These are phyloP conservation scores for Brachionus plicatilis DNA, from an alignment of 1,140 invertebrate genomes.

Conservation along the genomic window DNA sequence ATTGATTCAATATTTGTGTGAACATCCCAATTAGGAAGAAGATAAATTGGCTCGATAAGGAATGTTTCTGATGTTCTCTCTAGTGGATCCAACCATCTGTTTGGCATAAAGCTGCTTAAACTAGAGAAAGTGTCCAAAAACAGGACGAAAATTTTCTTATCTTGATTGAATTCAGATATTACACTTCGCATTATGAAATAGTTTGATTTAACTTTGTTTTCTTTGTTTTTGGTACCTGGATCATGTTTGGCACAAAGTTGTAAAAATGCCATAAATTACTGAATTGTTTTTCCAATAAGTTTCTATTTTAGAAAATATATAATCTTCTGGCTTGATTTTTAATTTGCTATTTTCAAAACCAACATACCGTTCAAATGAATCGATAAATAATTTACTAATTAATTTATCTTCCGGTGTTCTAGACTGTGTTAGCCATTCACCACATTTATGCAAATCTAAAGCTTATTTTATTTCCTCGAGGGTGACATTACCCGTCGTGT, in stretches of 20 bases:
- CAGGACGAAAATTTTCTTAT: neutral
- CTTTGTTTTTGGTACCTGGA: neutral
- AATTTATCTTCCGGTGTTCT: neutral
- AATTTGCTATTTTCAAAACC: neutral
- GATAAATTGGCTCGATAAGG: neutral
- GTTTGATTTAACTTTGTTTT: neutral
- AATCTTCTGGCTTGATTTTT: neutral
- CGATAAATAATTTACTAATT: neutral
- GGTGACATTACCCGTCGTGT: too few species aligned
- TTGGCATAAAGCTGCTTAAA: constrained; percentile 9
- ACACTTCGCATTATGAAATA: neutral
- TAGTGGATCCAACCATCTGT: neutral
- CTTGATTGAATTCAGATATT: neutral
- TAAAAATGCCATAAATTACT: neutral
- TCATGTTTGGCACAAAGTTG: neutral
- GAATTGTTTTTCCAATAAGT: neutral
- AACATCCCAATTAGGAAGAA: neutral
- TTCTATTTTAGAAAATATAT: neutral
- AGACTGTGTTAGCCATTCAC: neutral
- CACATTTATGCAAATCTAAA: too few species aligned
- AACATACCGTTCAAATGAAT: neutral
- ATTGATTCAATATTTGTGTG: neutral
- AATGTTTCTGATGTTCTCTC: neutral
- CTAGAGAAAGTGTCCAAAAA: neutral
- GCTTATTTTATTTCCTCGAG: too few species aligned